Conservation (phyloP, 1,140 invertebrate genomes). For the Heliconius congener region DNA sequence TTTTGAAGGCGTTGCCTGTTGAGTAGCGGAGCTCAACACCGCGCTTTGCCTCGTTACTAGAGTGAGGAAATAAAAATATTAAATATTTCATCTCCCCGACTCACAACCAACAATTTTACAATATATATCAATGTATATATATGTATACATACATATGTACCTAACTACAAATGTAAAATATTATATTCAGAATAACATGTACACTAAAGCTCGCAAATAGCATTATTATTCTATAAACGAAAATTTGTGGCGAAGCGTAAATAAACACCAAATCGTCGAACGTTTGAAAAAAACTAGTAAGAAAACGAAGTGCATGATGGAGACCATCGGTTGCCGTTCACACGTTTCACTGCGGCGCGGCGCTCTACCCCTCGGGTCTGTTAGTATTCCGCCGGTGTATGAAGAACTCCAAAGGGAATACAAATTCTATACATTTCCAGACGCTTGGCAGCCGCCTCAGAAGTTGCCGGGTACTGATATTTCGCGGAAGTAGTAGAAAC, state of each 20-base stretch:
- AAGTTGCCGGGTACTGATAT: constrained; percentile 34
- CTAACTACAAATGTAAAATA: background rate
- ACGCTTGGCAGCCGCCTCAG: constrained; percentile 56
- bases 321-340: constrained; percentile 34
- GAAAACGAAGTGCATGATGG: constrained; percentile 37
- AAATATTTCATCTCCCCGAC: no score
- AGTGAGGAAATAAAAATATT: no score
- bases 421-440: constrained; percentile 60
- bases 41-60: no score
- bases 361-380: constrained; percentile 61
- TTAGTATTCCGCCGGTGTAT: constrained; percentile 63
- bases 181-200: background rate
- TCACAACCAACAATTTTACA: no score
- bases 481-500: constrained; percentile 27
- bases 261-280: constrained; percentile 34
- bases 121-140: no score
- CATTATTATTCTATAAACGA: constrained; percentile 31
- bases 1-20: no score
- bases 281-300: constrained; percentile 26
- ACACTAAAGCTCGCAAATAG: background rate
- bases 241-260: constrained; percentile 16
- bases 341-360: constrained; percentile 65
- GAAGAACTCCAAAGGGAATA: constrained; percentile 58
- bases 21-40: no score
- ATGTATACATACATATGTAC: no score